Base-by-base conservation (phyloP, 2,888 invertebrate species). In the Capitulum mitella region DNA sequence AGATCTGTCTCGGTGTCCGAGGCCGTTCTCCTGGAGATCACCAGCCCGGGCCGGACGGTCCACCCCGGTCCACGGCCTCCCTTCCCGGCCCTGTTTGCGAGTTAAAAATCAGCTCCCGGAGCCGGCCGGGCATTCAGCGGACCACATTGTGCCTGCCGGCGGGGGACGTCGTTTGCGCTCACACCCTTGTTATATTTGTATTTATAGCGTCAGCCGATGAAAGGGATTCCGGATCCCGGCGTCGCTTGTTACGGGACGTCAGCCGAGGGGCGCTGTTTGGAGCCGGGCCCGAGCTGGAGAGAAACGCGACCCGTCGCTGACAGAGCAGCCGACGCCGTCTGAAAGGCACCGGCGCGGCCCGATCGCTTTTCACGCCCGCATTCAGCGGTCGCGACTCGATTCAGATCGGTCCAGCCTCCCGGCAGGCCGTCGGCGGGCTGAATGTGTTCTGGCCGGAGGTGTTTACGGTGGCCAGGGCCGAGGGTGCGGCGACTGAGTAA, bases 121-220 rank as follows among this genome's bases (percentile, higher is more conserved):
- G 12, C 61, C 29, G 32, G 32, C 29, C 29, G 29, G 61, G 61
- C 61, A 61, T 61, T 61, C 12, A 61, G n/a, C 29, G 16, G 34
- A 3, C 64, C 34, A 5, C 51, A 34, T 64, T 64, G 64, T 64
- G 32, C 3, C 64, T 32, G 32, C 19, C 19, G 32, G 32, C 64
- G 34, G 64, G 64, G 64, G 64, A 16, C 64, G 34, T 34, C 64
- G 64, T 32, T 34, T 34, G 64, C 34, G 34, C 64, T 64, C 64
- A 64, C 64, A 64, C 64, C 64, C 64, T 64, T 64, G 64, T 64
- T 64, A 64, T 64, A 64, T 64, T 64, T 64, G 64, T 64, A 64
- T 64, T 64, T 64, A 64, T 64, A 34, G 64, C 16, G 64, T 2
- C 34, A 14, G 29, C 1, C 58, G 58, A 22, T 61, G 58, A 61